Evolutionary conservation across 2,113 vertebrate genomes (phyloP).

Genomic region (Barnardius zonarius): DNA sequence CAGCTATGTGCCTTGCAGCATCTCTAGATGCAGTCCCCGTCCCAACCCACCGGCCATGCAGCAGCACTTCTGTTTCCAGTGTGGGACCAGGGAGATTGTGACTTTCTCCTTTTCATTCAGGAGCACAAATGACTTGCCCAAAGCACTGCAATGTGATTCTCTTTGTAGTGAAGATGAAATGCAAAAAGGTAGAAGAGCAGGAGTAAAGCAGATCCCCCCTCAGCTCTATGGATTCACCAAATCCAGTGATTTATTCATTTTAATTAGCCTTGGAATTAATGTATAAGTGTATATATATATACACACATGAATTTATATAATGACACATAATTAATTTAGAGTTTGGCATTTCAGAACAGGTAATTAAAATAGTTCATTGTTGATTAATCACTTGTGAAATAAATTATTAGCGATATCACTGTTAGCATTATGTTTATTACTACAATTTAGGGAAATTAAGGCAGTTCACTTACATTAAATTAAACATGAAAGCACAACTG

Average conservation of each 20-base stretch:
- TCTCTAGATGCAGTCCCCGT: not conserved
- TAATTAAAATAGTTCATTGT: constrained; percentile 63
- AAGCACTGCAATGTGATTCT: not conserved
- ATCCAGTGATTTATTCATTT: constrained; percentile 4
- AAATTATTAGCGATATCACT: constrained; percentile 45
- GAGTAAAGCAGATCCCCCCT: not conserved
- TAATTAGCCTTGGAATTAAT: constrained; percentile 41
- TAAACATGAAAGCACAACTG: constrained; percentile 54
- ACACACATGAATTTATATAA: constrained; percentile 26
- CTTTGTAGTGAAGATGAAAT: not conserved
- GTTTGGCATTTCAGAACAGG: constrained; percentile 51
- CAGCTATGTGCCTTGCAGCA: not conserved
- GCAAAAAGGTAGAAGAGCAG: not conserved
- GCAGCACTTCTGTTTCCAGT: not conserved
- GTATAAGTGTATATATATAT: not conserved
- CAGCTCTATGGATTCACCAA: not conserved
- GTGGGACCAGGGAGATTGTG: not conserved
- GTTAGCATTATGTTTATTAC: constrained; percentile 34
- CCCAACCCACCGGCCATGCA: rapidly evolving
- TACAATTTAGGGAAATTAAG: constrained; percentile 67
- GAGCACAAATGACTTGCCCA: not conserved
- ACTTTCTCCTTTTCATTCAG: not conserved
- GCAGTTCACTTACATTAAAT: constrained; percentile 58
- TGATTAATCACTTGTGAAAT: constrained; percentile 54
- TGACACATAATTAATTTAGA: constrained; percentile 53